Conservation (phyloP, 2,113 vertebrate species). For the Aptenodytes forsteri region DNA sequence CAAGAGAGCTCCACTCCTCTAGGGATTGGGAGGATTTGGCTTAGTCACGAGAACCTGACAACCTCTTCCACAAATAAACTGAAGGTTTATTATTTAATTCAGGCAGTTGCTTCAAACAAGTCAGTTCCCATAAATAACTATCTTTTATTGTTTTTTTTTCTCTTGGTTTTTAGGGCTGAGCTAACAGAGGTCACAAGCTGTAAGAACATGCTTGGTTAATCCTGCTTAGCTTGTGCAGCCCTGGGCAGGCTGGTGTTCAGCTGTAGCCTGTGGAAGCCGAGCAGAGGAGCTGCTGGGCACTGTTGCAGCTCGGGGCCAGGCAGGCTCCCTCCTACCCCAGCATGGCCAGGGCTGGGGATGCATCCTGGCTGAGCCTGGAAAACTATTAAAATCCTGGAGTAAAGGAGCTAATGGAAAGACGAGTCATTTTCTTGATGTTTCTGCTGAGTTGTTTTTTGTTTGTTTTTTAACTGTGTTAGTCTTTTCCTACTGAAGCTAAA, state of each 20-base stretch:
- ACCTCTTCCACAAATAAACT: not conserved
- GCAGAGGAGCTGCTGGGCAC: not conserved
- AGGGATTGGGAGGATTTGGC: not conserved
- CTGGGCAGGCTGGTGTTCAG: not conserved
- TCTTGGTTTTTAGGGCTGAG: not conserved
- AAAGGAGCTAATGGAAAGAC: not conserved
- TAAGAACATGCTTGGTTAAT: not conserved
- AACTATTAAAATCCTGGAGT: not conserved
- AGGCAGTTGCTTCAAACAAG: not conserved
- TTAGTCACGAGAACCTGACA: not conserved
- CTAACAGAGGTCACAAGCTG: not conserved
- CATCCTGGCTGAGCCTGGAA: not conserved
- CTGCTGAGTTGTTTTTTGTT: not conserved
- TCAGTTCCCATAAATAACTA: not conserved
- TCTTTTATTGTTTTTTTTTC: too few species aligned
- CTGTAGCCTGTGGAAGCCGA: not conserved
- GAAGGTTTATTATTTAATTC: not conserved
- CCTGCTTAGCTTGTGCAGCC: not conserved
- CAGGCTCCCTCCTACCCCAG: not conserved
- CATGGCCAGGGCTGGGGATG: not conserved
- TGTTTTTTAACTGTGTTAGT: not conserved
- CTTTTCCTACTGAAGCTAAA: not conserved
- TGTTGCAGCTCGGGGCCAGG: fast-evolving
- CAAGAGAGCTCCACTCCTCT: not conserved
- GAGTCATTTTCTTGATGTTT: not conserved